phyloP scores from a whole-genome alignment of 2,113 vertebrate genomes.

The Columba janthina region DNA sequence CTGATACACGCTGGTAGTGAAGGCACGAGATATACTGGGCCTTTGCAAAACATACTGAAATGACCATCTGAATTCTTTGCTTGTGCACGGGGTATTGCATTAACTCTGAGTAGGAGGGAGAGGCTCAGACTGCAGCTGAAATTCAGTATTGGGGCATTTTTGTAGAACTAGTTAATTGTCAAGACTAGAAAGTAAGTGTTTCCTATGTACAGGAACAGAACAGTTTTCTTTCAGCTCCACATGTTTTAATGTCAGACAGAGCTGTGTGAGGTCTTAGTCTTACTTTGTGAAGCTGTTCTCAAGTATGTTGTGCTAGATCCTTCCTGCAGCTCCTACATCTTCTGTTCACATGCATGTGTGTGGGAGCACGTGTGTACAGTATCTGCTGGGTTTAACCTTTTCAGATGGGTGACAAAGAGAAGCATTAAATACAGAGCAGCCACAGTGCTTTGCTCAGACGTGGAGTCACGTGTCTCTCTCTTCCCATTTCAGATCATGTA shows the following conservation, averaged over 20 bases:
- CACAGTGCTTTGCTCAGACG: fast-evolving
- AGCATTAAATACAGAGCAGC: fast-evolving
- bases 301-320: not conserved
- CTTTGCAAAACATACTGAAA: not conserved
- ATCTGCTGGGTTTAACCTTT: not conserved
- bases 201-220: not conserved
- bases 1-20: not conserved
- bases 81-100: not conserved
- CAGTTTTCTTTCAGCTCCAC: fast-evolving
- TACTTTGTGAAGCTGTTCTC: not conserved
- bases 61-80: not conserved
- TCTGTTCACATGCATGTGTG: fast-evolving
- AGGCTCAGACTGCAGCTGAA: not conserved
- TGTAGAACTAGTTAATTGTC: not conserved
- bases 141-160: not conserved
- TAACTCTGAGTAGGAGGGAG: not conserved
- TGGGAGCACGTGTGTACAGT: fast-evolving
- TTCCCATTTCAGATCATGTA: conserved; percentile 86
- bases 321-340: not conserved
- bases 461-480: not conserved
- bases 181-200: not conserved
- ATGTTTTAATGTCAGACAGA: not conserved
- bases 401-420: not conserved
- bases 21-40: not conserved
- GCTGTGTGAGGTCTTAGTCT: not conserved